Conservation (phyloP, 2,888 invertebrate species). For the Xiphydria camelus region DNA sequence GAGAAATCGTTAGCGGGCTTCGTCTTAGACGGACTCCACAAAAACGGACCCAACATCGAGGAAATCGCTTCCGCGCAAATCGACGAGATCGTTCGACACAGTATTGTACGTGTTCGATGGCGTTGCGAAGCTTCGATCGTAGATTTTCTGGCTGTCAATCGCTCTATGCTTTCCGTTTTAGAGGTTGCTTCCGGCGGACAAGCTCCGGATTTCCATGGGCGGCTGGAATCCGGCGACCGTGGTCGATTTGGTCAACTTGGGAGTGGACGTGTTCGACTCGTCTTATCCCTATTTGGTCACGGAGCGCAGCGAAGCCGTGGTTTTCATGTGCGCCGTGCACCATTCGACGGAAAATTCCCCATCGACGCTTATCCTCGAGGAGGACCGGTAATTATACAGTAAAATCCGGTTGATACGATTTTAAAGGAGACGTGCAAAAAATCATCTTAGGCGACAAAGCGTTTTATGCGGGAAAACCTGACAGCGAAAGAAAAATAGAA, state of each 20-base stretch:
- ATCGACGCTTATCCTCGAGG: too few species aligned
- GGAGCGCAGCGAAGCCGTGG: constrained; percentile 71
- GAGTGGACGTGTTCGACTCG: constrained; percentile 88
- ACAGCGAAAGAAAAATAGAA: too few species aligned
- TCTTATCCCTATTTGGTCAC: constrained; percentile 77
- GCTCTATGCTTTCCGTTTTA: constrained; percentile 50
- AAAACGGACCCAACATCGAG: constrained; percentile 68
- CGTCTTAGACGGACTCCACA: constrained; percentile 81
- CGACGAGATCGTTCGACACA: constrained; percentile 65
- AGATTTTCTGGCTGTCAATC: too few species aligned
- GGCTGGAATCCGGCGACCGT: constrained; percentile 77
- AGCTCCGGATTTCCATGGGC: constrained; percentile 75
- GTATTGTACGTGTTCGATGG: constrained; percentile 61
- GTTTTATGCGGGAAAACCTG: too few species aligned
- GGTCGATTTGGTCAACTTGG: constrained; percentile 72
- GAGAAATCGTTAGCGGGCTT: constrained; percentile 70
- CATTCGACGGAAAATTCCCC: too few species aligned
- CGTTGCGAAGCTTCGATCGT: too few species aligned
- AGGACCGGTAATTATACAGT: too few species aligned
- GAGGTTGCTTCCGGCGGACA: constrained; percentile 69
- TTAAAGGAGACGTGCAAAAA: too few species aligned
- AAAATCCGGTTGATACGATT: too few species aligned
- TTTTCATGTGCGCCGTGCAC: constrained; percentile 66
- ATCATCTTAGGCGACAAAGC: too few species aligned
- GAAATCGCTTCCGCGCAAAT: constrained; percentile 62